Evolutionary conservation across 1,140 invertebrate species (phyloP), one percentile per base, ranked within the genome.

Genomic region (Drosophila serrata): DNA sequence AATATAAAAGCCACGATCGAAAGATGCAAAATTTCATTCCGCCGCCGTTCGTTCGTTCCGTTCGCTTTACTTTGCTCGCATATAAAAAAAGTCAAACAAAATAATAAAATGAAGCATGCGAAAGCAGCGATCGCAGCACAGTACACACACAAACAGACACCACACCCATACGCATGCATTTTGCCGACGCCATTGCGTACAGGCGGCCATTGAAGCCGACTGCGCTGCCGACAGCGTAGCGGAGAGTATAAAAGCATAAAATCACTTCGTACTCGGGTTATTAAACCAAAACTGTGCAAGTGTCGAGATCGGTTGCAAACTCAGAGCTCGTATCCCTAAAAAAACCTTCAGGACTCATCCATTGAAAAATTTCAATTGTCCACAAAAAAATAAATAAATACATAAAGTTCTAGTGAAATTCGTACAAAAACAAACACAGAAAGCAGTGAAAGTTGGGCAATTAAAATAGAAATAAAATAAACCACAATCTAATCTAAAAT

Each of bases 231-330:
- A 12, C 70, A 37, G 55, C 68, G 65, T 48, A 58, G 65, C 57
- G 65, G 70, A 80, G 70, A 78, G 75, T 92, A 92, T 92, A 92
- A 92, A 92, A 92, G 91, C 91, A 81, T 87, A 91, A 92, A 91
- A 82, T 84, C 87, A 78, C 82, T 91, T 87, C 85, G 79, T 84
- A 91, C 85, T 92, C 91, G 88, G 82, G 85, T 90, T 92, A 92
- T 92, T 92, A 90, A 92, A 78, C 85, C 75, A 90, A 88, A 88
- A 88, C 84, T 90, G 87, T 91, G 77, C 77, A 84, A 88, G 87
- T 90, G 87, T 76, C 78, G 72, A 92, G 87, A 92, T 92, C 87
- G 76, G 39, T 63, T 39, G 61, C n/a, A n/a, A n/a, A n/a, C n/a
- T n/a, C 31, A 43, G 65, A 35, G 49, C 49, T 31, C 8, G 9